phyloP scores from a whole-genome alignment of 1,140 invertebrate species.

The Drosophila orena region DNA sequence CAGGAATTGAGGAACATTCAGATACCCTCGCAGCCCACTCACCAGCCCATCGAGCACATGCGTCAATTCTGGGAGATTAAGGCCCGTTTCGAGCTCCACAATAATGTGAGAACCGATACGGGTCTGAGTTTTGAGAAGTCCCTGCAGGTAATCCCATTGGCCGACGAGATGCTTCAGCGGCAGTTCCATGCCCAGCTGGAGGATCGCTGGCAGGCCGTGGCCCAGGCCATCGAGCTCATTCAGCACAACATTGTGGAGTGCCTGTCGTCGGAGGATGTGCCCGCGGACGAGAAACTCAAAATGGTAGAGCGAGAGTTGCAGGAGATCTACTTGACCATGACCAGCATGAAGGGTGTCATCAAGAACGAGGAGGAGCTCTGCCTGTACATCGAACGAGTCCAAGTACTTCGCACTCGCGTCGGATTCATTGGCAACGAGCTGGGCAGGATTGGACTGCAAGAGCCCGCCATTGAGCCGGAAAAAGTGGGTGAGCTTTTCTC shows the following conservation, averaged over 20 bases:
- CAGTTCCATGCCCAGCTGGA: slow-evolving; percentile 91
- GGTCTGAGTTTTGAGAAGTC: slow-evolving; percentile 90
- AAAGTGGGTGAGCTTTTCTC: slow-evolving; percentile 89
- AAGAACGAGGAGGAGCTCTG: slow-evolving; percentile 93
- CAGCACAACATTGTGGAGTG: slow-evolving; percentile 88
- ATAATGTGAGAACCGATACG: slow-evolving; percentile 90
- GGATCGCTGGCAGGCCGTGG: slow-evolving; percentile 90
- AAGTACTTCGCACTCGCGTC: slow-evolving; percentile 90
- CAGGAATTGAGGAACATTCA: slow-evolving; percentile 87
- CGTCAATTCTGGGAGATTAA: slow-evolving; percentile 94
- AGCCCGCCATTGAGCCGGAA: slow-evolving; percentile 89
- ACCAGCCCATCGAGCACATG: slow-evolving; percentile 89
- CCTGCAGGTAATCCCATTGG: slow-evolving; percentile 90
- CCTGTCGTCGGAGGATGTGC: slow-evolving; percentile 89
- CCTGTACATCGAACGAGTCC: slow-evolving; percentile 91
- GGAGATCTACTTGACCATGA: slow-evolving; percentile 88
- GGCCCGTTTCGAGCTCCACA: slow-evolving; percentile 94
- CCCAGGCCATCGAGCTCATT: slow-evolving; percentile 88
- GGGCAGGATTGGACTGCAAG: slow-evolving; percentile 89
- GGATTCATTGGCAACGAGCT: slow-evolving; percentile 91
- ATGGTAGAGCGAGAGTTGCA: slow-evolving; percentile 90
- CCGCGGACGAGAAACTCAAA: slow-evolving; percentile 89
- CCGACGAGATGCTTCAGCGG: slow-evolving; percentile 92
- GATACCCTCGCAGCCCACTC: slow-evolving; percentile 85
- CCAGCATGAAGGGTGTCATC: slow-evolving; percentile 90